Percentiles rank a stretch among this genome's conserved stretches.
Evolutionary conservation across 2,888 invertebrate species (phyloP).

Genomic region (Bedellia somnulentella): DNA sequence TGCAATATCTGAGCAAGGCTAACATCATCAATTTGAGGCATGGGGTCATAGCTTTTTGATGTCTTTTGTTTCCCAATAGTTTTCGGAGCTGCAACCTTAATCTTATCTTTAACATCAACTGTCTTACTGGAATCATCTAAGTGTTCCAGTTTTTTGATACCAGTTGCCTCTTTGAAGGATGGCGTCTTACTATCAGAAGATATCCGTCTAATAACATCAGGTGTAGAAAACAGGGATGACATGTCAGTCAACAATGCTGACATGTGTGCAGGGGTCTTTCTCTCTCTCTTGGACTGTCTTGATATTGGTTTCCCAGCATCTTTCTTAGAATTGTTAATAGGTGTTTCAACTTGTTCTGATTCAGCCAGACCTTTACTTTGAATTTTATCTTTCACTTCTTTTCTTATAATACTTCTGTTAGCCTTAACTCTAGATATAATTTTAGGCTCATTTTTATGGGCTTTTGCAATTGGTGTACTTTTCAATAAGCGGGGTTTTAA

Average conservation of each 20-base stretch:
- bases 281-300: slow-evolving; percentile 44
- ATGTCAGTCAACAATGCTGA: slow-evolving; percentile 59
- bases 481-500: slow-evolving; percentile 45
- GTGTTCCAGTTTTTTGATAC: slow-evolving; percentile 18
- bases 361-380: slow-evolving; percentile 24
- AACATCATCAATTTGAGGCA: slow-evolving; percentile 50
- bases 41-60: slow-evolving; percentile 34
- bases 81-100: slow-evolving; percentile 9
- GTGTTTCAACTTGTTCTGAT: slow-evolving; percentile 17
- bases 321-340: slow-evolving; percentile 28
- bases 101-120: slow-evolving; percentile 12
- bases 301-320: slow-evolving; percentile 39
- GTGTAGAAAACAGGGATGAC: slow-evolving; percentile 75
- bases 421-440: slow-evolving; percentile 27
- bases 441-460: slow-evolving; percentile 28
- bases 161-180: slow-evolving; percentile 40
- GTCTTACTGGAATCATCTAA: slow-evolving; percentile 14
- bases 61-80: slow-evolving; percentile 5
- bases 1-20: slow-evolving; percentile 52
- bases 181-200: slow-evolving; percentile 50
- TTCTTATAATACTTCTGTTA: slow-evolving; percentile 25
- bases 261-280: slow-evolving; percentile 64
- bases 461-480: slow-evolving; percentile 20
- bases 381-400: slow-evolving; percentile 37
- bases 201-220: slow-evolving; percentile 75